Conservation (phyloP, 1,140 invertebrate species). For the Mya arenaria region DNA sequence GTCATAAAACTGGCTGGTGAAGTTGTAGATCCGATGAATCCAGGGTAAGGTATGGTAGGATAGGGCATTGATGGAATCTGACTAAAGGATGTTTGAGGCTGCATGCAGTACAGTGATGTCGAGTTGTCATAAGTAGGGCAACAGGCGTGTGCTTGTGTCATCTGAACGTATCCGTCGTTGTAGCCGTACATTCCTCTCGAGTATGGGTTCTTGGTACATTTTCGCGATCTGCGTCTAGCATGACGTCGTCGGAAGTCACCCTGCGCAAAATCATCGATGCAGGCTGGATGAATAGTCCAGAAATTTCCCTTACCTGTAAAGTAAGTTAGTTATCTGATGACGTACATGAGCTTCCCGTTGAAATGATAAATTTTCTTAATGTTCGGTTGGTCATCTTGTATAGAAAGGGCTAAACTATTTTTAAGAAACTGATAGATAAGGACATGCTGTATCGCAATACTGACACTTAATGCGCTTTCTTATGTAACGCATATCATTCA, state of each 20-base stretch:
- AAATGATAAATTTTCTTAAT: too few relatives aligned
- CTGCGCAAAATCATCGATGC: slow-evolving; percentile 94
- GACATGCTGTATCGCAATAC: too few relatives aligned
- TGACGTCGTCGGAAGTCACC: slow-evolving; percentile 97
- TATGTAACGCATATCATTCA: too few relatives aligned
- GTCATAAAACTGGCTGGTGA: too few relatives aligned
- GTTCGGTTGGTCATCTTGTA: too few relatives aligned
- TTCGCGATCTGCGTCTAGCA: slow-evolving; percentile 87
- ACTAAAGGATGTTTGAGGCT: slow-evolving; percentile 30
- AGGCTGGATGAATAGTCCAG: slow-evolving; percentile 98
- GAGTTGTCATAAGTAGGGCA: slow-evolving; percentile 58
- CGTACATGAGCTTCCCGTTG: too few relatives aligned
- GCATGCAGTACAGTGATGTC: not conserved
- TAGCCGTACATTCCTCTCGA: slow-evolving; percentile 5
- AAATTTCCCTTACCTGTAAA: slow-evolving; percentile 90
- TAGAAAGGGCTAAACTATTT: too few relatives aligned
- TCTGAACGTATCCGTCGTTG: slow-evolving; percentile 65
- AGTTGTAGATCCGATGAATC: too few relatives aligned
- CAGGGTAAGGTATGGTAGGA: too few relatives aligned
- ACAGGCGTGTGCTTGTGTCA: slow-evolving; percentile 62
- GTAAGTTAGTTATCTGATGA: not conserved
- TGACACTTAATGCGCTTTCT: too few relatives aligned
- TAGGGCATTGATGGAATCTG: too few relatives aligned
- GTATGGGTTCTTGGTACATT: slow-evolving; percentile 45
- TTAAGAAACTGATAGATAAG: too few relatives aligned